phyloP scores from a whole-genome alignment of 2,888 invertebrate genomes.

The Hyposoter didymator region DNA sequence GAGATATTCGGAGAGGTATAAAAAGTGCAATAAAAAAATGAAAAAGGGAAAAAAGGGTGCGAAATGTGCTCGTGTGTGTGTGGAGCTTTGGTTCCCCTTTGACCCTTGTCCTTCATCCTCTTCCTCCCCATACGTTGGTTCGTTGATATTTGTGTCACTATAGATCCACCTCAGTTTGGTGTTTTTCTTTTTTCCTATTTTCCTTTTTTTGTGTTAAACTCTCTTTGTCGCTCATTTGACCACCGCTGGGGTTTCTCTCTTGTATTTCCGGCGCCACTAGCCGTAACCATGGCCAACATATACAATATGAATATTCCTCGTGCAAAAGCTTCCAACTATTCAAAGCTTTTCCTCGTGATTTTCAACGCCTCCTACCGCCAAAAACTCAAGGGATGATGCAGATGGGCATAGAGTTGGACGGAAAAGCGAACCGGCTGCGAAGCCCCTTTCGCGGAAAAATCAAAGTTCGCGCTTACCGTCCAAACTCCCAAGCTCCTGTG shows the following conservation, averaged over 20 bases:
- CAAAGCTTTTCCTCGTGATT: constrained; percentile 60
- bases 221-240: constrained; percentile 23
- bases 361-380: constrained; percentile 27
- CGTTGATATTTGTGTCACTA: constrained; percentile 62
- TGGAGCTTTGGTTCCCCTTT: constrained; percentile 57
- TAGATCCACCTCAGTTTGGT: constrained; percentile 56
- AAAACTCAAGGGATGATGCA: constrained; percentile 46
- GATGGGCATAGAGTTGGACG: constrained; percentile 8
- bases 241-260: constrained; percentile 32
- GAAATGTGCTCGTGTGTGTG: constrained; percentile 8
- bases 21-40: constrained; percentile 1
- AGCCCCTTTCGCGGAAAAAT: constrained; percentile 54
- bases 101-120: constrained; percentile 43
- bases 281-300: constrained; percentile 29
- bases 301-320: constrained; percentile 49
- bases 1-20: constrained; percentile 29
- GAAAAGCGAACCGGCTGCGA: constrained; percentile 13
- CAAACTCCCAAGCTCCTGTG: constrained; percentile 49
- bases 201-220: constrained; percentile 6
- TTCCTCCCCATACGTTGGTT: constrained; percentile 49
- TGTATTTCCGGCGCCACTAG: constrained; percentile 42
- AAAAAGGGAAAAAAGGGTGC: constrained; percentile 10
- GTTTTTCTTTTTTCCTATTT: constrained; percentile 32
- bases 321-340: constrained; percentile 53
- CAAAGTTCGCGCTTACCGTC: constrained; percentile 62